phyloP scores from a whole-genome alignment of 2,113 vertebrate species.

The Narcine bancroftii region DNA sequence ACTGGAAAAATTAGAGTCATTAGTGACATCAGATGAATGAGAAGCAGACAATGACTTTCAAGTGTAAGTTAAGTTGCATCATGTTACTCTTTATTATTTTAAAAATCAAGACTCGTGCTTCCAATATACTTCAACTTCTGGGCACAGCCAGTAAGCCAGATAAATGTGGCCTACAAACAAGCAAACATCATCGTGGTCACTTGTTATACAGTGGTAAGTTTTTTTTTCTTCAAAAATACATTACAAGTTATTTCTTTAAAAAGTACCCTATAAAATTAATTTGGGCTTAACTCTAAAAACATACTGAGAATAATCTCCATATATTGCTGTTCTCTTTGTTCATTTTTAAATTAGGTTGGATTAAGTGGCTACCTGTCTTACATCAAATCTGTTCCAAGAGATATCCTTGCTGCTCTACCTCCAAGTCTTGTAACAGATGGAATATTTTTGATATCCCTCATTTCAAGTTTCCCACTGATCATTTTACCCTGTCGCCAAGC shows the following conservation, averaged over 20 bases:
- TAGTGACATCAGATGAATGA: not conserved
- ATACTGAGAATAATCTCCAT: not conserved
- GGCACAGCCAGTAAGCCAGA: not conserved
- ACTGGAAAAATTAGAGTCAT: not conserved
- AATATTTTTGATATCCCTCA: not conserved
- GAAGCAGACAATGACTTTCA: not conserved
- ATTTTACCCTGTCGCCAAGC: constrained; percentile 27
- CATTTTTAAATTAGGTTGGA: constrained; percentile 14
- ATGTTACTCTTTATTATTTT: not conserved
- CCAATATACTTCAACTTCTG: not conserved
- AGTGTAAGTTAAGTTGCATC: not conserved
- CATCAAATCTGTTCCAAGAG: not conserved
- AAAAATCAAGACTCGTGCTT: not conserved
- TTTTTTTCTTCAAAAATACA: no score
- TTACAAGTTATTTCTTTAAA: no score
- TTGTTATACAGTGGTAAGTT: constrained; percentile 18
- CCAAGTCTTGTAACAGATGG: not conserved
- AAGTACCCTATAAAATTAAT: not conserved
- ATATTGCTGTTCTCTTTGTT: not conserved
- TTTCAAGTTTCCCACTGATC: not conserved
- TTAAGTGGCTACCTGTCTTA: not conserved
- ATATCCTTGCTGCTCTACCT: constrained; percentile 15
- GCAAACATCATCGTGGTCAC: not conserved
- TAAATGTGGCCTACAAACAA: not conserved
- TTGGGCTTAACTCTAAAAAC: not conserved